Evolutionary conservation across 23 tunicate genomes (phyloP).

Genomic region (Aplidium turbinatum): DNA sequence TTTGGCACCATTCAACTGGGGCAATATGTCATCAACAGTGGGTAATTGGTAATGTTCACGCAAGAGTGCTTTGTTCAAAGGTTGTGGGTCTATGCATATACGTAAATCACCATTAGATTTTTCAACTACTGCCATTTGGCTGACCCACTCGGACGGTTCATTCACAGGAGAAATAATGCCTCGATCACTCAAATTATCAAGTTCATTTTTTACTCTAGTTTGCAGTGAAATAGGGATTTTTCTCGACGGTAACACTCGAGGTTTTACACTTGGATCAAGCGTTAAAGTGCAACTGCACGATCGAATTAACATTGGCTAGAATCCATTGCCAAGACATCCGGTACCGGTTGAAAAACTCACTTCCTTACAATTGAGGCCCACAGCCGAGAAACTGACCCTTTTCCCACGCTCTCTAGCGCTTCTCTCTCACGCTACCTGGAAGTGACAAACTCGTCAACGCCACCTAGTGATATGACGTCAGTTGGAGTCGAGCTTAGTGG

Average conservation of each 20-base stretch:
- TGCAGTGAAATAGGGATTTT: constrained; percentile 9
- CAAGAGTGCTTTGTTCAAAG: constrained; percentile 13
- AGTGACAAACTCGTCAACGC: no score
- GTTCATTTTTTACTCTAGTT: constrained; percentile 18
- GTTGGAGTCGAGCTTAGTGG: no score
- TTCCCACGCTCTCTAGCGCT: no score
- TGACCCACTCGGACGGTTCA: constrained; percentile 39
- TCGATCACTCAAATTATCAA: constrained; percentile 4
- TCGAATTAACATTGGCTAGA: no score
- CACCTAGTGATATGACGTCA: no score
- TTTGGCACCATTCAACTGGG: constrained; percentile 25
- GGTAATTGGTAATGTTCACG: constrained; percentile 39
- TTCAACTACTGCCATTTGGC: constrained; percentile 37
- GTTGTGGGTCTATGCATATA: constrained; percentile 36
- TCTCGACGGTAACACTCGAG: constrained; percentile 19
- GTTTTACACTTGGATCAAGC: constrained; percentile 23
- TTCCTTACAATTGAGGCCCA: no score
- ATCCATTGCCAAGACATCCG: no score
- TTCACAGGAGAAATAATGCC: constrained; percentile 7
- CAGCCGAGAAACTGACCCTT: no score
- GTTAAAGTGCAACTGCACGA: no score
- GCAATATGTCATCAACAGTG: constrained; percentile 13
- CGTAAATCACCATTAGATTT: constrained; percentile 23
- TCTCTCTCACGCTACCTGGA: no score
- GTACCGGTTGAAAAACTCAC: no score